These are phyloP conservation scores for Sternotherus odoratus DNA, from an alignment of 2,797 vertebrate species.

Conservation along the genomic window DNA sequence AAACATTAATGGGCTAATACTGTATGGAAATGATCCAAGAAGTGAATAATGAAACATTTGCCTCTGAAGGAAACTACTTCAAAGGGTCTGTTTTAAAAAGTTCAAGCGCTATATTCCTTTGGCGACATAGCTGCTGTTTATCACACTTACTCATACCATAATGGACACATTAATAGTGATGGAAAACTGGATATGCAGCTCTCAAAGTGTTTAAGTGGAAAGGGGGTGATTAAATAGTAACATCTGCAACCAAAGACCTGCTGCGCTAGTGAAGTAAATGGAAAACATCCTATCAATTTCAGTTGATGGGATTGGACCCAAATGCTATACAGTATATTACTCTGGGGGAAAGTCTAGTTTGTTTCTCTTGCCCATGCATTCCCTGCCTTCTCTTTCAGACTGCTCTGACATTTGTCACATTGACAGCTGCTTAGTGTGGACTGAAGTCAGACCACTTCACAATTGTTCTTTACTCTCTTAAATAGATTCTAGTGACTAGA, in stretches of 20 bases:
- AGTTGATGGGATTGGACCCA: not conserved
- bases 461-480: not conserved
- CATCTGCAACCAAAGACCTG: not conserved
- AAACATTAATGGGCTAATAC: not conserved
- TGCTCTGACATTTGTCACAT: not conserved
- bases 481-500: not conserved
- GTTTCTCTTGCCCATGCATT: not conserved
- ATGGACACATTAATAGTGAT: not conserved
- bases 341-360: not conserved
- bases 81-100: not conserved
- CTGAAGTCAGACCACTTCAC: not conserved
- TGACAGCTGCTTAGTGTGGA: not conserved
- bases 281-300: not conserved
- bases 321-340: not conserved
- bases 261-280: not conserved
- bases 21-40: slow-evolving; percentile 2
- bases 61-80: not conserved
- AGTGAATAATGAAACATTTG: slow-evolving; percentile 3
- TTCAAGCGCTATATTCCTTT: not conserved
- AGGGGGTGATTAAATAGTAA: slow-evolving; percentile 25
- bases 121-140: not conserved
- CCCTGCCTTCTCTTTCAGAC: slow-evolving; percentile 2
- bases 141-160: not conserved
- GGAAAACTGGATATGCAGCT: slow-evolving; percentile 22
- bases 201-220: slow-evolving; percentile 13